Evolutionary conservation across 2,888 invertebrate genomes (phyloP), one percentile per base, ranked within the genome.

Genomic region (Meliscaeva auricollis): DNA sequence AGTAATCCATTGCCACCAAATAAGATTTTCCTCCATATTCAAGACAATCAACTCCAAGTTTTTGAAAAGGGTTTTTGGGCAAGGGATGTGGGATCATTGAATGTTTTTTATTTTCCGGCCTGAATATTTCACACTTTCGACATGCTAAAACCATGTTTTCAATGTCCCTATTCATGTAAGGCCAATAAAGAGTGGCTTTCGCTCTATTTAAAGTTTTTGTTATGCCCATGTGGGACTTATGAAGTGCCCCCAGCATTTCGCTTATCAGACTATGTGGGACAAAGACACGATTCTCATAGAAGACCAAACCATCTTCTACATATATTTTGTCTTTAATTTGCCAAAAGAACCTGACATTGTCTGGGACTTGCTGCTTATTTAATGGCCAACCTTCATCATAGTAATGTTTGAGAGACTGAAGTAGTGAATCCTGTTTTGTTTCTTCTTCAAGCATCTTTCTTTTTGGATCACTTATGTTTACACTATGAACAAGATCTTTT

Each of bases 151-250:
- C 26, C 38, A 73, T 73, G 17, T 62, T 72, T 56, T 73, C 52
- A 2, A 73, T 73, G 13, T 73, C 73, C 9, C 52, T 60, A 4
- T 6, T 30, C 56, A 70, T 35, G 3, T 72, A 48, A 11, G 60
- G 50, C 50, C 58, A 60, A 17, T 56, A 70, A 56, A 70, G 56
- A 20, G 44, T n/a, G 11, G n/a, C 11, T 72, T 75, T 75, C 11
- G 73, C 75, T 46, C 35, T 64, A 48, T 17, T 54, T 11, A 73
- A 46, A 15, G 62, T 83, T 46, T 66, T 78, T 35, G 44, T 76
- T 35, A 77, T 77, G 11, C 73, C 73, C 48, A 83, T 60, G 15
- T 76, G 66, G 17, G 54, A 68, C 32, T 66, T 70, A 56, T 82
- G 72, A 41, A 82, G 41, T 22, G 46, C 9, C 8, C 38, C 15